Conservation (phyloP, 2,113 vertebrate species). For the Eurypyga helias region DNA sequence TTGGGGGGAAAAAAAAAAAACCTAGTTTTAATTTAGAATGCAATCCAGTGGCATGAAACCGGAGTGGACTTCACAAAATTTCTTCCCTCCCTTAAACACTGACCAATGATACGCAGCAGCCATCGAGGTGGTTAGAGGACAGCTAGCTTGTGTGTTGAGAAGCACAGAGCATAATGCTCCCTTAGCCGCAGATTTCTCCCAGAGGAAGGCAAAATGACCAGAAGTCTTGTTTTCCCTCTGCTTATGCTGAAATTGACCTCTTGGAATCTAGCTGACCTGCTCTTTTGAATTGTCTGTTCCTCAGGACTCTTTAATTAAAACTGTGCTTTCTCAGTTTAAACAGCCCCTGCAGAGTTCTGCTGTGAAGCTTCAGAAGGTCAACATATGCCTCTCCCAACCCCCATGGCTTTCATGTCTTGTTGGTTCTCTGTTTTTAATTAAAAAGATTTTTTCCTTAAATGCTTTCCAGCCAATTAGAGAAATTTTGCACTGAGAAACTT, state of each 20-base stretch:
- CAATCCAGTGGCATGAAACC: background rate
- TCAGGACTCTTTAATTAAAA: slow-evolving; percentile 72
- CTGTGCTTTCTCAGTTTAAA: slow-evolving; percentile 70
- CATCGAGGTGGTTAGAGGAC: background rate
- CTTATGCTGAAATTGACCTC: slow-evolving; percentile 65
- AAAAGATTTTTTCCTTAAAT: slow-evolving; percentile 63
- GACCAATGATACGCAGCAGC: background rate
- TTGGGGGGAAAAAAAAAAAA: background rate
- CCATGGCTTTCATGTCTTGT: slow-evolving; percentile 60
- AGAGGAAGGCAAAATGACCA: slow-evolving; percentile 38
- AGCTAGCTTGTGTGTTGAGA: background rate
- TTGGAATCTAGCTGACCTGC: slow-evolving; percentile 67
- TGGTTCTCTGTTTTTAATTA: slow-evolving; percentile 72
- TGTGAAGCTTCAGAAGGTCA: slow-evolving; percentile 71
- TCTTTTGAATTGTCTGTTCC: slow-evolving; percentile 68
- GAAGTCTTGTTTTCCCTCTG: slow-evolving; percentile 51
- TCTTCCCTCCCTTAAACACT: background rate
- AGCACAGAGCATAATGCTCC: background rate
- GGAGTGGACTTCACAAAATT: background rate
- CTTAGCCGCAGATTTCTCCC: slow-evolving; percentile 34
- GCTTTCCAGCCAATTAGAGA: slow-evolving; percentile 68
- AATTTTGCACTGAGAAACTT: slow-evolving; percentile 58
- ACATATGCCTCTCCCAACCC: slow-evolving; percentile 66
- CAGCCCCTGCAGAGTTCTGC: slow-evolving; percentile 63
- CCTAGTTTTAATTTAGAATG: background rate